Conservation (phyloP, 1,140 invertebrate genomes). For the Dendroctonus valens region DNA sequence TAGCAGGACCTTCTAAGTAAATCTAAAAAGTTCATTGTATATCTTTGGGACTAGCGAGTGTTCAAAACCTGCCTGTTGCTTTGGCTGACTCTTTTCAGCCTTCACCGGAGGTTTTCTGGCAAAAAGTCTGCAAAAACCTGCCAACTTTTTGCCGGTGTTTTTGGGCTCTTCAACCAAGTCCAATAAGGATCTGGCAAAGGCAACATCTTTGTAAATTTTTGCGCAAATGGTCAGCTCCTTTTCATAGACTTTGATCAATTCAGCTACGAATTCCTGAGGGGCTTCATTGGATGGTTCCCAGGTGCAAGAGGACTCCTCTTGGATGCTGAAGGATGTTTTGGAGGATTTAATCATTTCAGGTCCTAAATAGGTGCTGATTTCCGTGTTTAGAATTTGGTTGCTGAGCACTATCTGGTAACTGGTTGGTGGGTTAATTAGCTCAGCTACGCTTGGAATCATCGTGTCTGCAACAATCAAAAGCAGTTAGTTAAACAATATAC, state of each 20-base stretch:
- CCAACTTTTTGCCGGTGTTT: conserved; percentile 10
- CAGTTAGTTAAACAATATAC: too few species aligned
- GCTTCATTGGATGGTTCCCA: background rate
- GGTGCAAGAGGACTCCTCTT: too few species aligned
- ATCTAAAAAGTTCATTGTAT: conserved; percentile 9
- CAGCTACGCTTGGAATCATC: background rate
- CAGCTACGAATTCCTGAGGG: conserved; percentile 3
- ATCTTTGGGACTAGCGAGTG: background rate
- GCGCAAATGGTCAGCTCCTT: conserved; percentile 36
- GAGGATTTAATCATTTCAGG: background rate
- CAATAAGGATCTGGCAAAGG: conserved; percentile 19
- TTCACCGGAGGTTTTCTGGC: background rate
- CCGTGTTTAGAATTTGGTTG: conserved; percentile 10
- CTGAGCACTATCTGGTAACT: background rate
- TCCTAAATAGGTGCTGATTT: conserved; percentile 14
- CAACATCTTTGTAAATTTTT: conserved; percentile 36
- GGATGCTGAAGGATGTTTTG: too few species aligned
- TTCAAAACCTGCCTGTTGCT: conserved; percentile 1
- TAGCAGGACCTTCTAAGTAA: background rate
- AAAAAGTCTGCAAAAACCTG: conserved; percentile 6
- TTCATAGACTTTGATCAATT: conserved; percentile 36
- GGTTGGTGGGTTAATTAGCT: background rate
- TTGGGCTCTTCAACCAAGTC: conserved; percentile 6
- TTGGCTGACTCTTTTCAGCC: background rate
- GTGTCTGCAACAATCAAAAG: too few species aligned